Base-by-base conservation (phyloP, 2,113 vertebrate genomes). In the Boulengeromyrus knoepffleri region DNA sequence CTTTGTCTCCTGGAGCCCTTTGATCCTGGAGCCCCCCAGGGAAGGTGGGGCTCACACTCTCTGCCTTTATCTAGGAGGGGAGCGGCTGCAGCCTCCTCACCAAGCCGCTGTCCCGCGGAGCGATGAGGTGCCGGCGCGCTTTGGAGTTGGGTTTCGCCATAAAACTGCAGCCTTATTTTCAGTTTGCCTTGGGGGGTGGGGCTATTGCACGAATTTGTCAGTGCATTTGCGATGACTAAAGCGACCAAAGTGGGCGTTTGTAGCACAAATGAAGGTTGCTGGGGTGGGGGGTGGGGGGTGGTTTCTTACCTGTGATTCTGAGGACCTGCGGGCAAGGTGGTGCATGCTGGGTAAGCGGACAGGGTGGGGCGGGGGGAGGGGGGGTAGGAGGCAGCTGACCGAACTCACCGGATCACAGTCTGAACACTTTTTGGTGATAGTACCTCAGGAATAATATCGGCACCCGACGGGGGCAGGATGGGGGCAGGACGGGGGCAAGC, bases 361-460 rank as follows among this genome's bases (percentile, higher is more conserved):
- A 45, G 45, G n/a, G 3, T 15, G 46, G 13, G 77, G n/a, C 9
- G 5, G 89, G 56, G 27, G 12, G 5, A 1, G 3, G 3, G 47
- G 24, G 17, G 0, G 50, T 3, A 46, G 6, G 3, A 66, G 39
- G 56, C 39, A 62, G 56, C 56, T 62, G 58, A 2, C 58, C 58
- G 5, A 12, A 88, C 58, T 27, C 31, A 36, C 27, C 31, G 5
- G 70, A 36, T 74, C 36, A 45, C 80, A 84, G 5, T 62, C 58
- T 62, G 6, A 46, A 42, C 80, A 21, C 80, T 84, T 42, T 36
- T 39, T 84, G 42, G 21, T 21, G 15, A 84, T 90, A 92, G 89
- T 91, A 91, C 93, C 93, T 95, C 93, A 94, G 93, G 92, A 89
- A 85, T 91, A 92, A 24, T 74, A 66, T 45, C 24, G 13, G n/a